Evolutionary conservation across 2,888 invertebrate genomes (phyloP).

Genomic region (Epirrhoe alternata): DNA sequence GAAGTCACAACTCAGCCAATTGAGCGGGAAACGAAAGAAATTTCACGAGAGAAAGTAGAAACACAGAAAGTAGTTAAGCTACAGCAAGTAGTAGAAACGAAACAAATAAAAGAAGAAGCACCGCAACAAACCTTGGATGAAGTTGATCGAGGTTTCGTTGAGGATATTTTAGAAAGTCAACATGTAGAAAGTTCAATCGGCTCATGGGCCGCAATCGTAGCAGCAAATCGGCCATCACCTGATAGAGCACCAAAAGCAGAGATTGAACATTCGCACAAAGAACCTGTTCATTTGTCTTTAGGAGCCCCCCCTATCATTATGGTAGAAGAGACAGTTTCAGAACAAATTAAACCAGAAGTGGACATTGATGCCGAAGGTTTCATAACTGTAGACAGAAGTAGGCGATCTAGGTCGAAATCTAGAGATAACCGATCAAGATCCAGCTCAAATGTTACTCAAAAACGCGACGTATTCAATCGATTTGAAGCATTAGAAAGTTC

Average conservation of each 20-base stretch:
- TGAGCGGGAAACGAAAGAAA: slow-evolving; percentile 19
- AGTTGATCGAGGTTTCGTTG: slow-evolving; percentile 9
- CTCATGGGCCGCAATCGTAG: slow-evolving; percentile 79
- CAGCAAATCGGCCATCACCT: slow-evolving; percentile 64
- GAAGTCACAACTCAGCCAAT: slow-evolving; percentile 20
- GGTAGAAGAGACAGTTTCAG: slow-evolving; percentile 66
- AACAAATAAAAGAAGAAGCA: slow-evolving; percentile 20
- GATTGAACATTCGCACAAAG: slow-evolving; percentile 36
- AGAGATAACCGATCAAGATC: slow-evolving; percentile 71
- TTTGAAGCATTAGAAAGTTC: slow-evolving; percentile 65
- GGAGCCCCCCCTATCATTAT: slow-evolving; percentile 58
- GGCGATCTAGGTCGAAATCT: slow-evolving; percentile 83
- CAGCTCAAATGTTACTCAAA: slow-evolving; percentile 53
- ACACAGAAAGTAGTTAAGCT: slow-evolving; percentile 36
- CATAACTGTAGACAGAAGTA: slow-evolving; percentile 76
- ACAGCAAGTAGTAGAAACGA: slow-evolving; percentile 33
- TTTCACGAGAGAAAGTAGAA: slow-evolving; percentile 44
- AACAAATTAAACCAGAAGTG: slow-evolving; percentile 56
- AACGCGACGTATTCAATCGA: slow-evolving; percentile 62
- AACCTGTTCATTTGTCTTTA: slow-evolving; percentile 20
- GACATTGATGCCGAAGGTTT: slow-evolving; percentile 77
- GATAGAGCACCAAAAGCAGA: slow-evolving; percentile 60
- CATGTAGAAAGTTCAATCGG: slow-evolving; percentile 48
- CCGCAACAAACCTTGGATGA: slow-evolving; percentile 9
- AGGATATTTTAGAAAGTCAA: slow-evolving; percentile 33